phyloP scores from a whole-genome alignment of 2,797 vertebrate genomes.

The Melanotaenia parkinsoni region DNA sequence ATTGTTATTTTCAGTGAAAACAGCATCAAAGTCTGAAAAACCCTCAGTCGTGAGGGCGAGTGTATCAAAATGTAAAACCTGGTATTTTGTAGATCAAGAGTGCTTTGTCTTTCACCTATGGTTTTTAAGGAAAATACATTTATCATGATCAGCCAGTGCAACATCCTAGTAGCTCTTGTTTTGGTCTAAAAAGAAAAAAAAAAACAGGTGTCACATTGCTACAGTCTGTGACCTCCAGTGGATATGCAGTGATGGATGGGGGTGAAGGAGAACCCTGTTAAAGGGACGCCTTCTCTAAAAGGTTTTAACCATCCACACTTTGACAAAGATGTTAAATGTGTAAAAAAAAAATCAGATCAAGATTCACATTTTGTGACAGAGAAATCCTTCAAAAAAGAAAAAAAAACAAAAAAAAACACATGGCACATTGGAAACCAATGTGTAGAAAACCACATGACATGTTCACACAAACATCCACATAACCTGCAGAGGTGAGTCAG shows the following conservation, averaged over 20 bases:
- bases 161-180: constrained; percentile 59
- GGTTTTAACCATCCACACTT: constrained; percentile 54
- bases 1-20: constrained; percentile 75
- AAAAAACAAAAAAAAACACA: constrained; percentile 24
- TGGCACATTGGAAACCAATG: constrained; percentile 71
- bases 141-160: constrained; percentile 74
- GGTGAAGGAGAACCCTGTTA: constrained; percentile 25
- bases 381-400: constrained; percentile 27
- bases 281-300: constrained; percentile 48
- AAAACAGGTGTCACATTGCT: constrained; percentile 70
- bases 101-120: constrained; percentile 72
- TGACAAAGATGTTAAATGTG: constrained; percentile 67
- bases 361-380: constrained; percentile 77
- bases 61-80: constrained; percentile 68
- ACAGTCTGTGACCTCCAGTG: constrained; percentile 76
- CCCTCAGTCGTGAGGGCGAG: constrained; percentile 54
- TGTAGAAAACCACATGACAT: constrained; percentile 58
- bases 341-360: constrained; percentile 63
- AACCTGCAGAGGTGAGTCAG: constrained; percentile 49
- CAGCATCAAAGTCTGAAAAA: constrained; percentile 61
- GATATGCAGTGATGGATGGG: constrained; percentile 60
- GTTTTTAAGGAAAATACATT: constrained; percentile 55
- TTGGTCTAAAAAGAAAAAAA: constrained; percentile 46
- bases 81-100: constrained; percentile 54
- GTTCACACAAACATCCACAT: constrained; percentile 55